Percentiles rank a stretch among this genome's conserved stretches.
Conservation (phyloP, 2,797 vertebrate species). For the Oryzias sinensis region DNA sequence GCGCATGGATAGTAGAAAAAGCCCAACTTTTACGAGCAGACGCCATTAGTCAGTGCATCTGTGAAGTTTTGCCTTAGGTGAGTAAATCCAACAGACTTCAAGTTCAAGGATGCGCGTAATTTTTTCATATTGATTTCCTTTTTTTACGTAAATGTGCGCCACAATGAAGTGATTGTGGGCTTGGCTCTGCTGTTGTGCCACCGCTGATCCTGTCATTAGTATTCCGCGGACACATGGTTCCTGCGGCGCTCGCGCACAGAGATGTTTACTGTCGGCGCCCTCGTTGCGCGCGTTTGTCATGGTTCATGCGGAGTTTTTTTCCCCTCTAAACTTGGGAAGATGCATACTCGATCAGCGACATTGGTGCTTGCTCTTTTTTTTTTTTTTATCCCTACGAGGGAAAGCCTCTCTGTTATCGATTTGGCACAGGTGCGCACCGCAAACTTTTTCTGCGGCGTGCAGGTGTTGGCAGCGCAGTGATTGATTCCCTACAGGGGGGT, state of each 20-base stretch:
- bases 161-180: constrained; percentile 1
- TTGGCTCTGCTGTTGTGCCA: constrained; percentile 25
- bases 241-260: constrained; percentile 69
- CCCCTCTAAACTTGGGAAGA: constrained; percentile 28
- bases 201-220: constrained; percentile 71
- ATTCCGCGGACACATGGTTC: constrained; percentile 70
- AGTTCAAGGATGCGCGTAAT: neutral
- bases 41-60: constrained; percentile 29
- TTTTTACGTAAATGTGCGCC: neutral
- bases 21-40: constrained; percentile 49
- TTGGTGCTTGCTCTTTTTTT: neutral
- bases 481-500: constrained; percentile 40
- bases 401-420: constrained; percentile 13
- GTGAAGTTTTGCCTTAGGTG: constrained; percentile 56
- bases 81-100: constrained; percentile 33
- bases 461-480: constrained; percentile 47
- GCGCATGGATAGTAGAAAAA: constrained; percentile 2
- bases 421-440: constrained; percentile 42
- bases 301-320: neutral
- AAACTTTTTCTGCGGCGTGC: constrained; percentile 52
- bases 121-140: neutral
- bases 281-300: neutral
- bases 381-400: neutral
- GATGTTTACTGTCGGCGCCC: constrained; percentile 46
- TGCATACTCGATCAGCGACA: constrained; percentile 22